A percentile compares a stretch with the other conserved stretches of the same genome.
Evolutionary conservation across 2,888 invertebrate genomes (phyloP).

Genomic region (Aphrophora alni): DNA sequence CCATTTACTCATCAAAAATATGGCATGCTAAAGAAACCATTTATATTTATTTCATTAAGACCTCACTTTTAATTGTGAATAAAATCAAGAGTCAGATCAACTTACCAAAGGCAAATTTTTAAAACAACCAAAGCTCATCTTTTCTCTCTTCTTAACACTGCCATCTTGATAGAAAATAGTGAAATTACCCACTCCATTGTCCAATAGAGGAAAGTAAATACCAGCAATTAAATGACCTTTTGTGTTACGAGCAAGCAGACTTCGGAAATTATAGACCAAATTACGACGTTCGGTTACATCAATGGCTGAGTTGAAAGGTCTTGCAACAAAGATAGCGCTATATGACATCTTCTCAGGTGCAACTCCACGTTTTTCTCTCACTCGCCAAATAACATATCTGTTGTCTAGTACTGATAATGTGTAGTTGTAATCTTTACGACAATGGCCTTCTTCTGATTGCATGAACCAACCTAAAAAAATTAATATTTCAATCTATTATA

Average conservation of each 20-base stretch:
- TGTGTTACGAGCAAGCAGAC: constrained; percentile 79
- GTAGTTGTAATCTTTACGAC: constrained; percentile 86
- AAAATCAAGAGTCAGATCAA: background rate
- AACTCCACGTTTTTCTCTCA: constrained; percentile 73
- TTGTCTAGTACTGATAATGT: constrained; percentile 66
- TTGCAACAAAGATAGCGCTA: constrained; percentile 81
- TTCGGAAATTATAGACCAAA: constrained; percentile 82
- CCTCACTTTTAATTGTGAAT: too few relatives aligned
- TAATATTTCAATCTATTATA: constrained; percentile 23
- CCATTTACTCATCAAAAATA: too few relatives aligned
- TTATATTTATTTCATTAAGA: too few relatives aligned
- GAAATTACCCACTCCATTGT: constrained; percentile 60
- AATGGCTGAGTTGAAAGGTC: constrained; percentile 80
- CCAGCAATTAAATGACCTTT: constrained; percentile 86
- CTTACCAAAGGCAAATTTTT: constrained; percentile 64
- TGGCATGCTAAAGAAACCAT: too few relatives aligned
- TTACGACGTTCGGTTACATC: constrained; percentile 90
- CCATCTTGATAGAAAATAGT: constrained; percentile 80
- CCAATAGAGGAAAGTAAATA: constrained; percentile 80
- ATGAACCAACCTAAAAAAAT: constrained; percentile 75
- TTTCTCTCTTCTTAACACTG: constrained; percentile 70
- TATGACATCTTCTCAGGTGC: constrained; percentile 63
- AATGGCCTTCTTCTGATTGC: constrained; percentile 76
- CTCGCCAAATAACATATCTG: constrained; percentile 86
- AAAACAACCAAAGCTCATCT: constrained; percentile 77